These are phyloP conservation scores for Bombus fervidus DNA, from an alignment of 1,140 invertebrate genomes.

Conservation along the genomic window DNA sequence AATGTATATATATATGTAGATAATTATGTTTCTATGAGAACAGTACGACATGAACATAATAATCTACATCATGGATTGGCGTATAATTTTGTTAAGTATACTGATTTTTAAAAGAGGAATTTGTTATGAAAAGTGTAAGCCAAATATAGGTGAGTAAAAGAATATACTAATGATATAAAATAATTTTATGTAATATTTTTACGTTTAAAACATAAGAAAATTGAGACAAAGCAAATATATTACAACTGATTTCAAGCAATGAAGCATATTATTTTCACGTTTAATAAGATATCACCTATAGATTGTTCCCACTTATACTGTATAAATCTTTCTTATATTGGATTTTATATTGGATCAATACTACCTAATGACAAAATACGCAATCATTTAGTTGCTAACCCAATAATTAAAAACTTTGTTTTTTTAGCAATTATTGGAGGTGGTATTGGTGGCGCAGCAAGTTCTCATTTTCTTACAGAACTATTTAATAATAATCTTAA, in stretches of 20 bases:
- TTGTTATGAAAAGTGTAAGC: constrained; percentile 44
- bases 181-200: background rate
- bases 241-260: background rate
- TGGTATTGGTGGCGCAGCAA: constrained; percentile 85
- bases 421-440: constrained; percentile 85
- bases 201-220: background rate
- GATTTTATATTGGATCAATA: too few species aligned
- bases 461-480: constrained; percentile 84
- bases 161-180: background rate
- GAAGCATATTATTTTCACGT: constrained; percentile 1
- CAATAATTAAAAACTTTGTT: background rate
- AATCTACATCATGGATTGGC: background rate
- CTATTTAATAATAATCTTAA: constrained; percentile 81
- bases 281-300: background rate
- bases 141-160: constrained; percentile 60
- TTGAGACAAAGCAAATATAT: background rate
- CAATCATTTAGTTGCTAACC: too few species aligned
- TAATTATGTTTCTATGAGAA: background rate
- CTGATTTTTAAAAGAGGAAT: constrained; percentile 17
- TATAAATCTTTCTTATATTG: constrained; percentile 48
- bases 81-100: constrained; percentile 17
- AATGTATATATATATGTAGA: background rate
- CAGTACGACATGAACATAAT: background rate
- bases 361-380: too few species aligned
- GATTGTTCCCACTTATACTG: background rate